Evolutionary conservation across 2,113 vertebrate genomes (phyloP).

Genomic region (Pelvicachromis taeniatus): DNA sequence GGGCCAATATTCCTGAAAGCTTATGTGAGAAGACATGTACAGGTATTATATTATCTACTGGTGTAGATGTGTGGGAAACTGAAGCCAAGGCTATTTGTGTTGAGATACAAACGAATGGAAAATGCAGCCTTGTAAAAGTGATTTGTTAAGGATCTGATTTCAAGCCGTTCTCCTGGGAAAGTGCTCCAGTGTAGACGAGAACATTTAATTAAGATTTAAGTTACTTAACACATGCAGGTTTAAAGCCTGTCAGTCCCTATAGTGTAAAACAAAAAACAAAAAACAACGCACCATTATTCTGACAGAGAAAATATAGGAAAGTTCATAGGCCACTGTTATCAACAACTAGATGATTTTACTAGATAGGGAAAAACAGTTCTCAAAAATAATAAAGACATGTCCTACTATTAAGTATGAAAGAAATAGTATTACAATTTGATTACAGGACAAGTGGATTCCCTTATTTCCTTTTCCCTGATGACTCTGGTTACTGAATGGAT

Average conservation of each 20-base stretch:
- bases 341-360: background rate
- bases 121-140: background rate
- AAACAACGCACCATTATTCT: fast-evolving
- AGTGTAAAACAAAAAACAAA: background rate
- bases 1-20: background rate
- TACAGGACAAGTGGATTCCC: background rate
- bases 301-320: background rate
- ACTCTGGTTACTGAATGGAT: background rate
- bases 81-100: background rate
- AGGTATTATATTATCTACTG: background rate
- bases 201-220: constrained; percentile 8
- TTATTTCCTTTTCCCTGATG: background rate
- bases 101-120: background rate
- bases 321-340: no score
- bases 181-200: background rate
- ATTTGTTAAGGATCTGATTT: constrained; percentile 5
- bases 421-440: background rate
- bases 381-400: background rate
- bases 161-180: constrained; percentile 17
- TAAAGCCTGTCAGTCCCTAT: background rate
- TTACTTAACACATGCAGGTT: background rate
- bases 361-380: background rate
- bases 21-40: background rate
- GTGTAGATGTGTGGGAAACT: background rate
- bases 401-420: background rate